A percentile compares a stretch with the other conserved stretches of the same genome.
Evolutionary conservation across 2,888 invertebrate species (phyloP).

Genomic region (Troides helena): DNA sequence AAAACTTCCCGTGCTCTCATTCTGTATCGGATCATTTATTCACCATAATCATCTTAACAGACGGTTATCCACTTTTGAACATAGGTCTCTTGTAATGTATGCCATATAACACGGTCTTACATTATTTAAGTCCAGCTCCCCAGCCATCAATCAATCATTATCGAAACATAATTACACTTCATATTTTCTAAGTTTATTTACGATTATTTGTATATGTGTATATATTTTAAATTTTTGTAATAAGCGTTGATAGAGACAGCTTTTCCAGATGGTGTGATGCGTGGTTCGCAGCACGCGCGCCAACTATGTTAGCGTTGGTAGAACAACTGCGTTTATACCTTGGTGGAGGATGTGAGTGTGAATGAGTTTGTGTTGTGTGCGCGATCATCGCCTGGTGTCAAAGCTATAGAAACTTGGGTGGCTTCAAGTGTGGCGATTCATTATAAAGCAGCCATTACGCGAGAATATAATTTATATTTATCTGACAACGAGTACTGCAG

Average conservation of each 20-base stretch:
- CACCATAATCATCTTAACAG: too few relatives aligned
- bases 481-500: not conserved
- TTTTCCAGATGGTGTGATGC: slow-evolving; percentile 77
- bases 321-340: slow-evolving; percentile 77
- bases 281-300: slow-evolving; percentile 67
- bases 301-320: slow-evolving; percentile 79
- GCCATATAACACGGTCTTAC: too few relatives aligned
- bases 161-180: too few relatives aligned
- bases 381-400: slow-evolving; percentile 30
- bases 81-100: too few relatives aligned
- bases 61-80: too few relatives aligned
- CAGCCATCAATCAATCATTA: too few relatives aligned
- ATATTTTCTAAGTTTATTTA: not conserved
- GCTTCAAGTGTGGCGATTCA: slow-evolving; percentile 21
- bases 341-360: slow-evolving; percentile 78
- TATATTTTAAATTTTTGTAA: not conserved
- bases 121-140: too few relatives aligned
- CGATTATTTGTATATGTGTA: not conserved
- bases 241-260: slow-evolving; percentile 43
- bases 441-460: not conserved
- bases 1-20: too few relatives aligned
- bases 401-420: slow-evolving; percentile 16
- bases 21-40: too few relatives aligned
- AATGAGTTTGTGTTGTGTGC: slow-evolving; percentile 48
- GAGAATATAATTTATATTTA: not conserved